Base-by-base conservation (phyloP, 64 coral and sea anemone species). In the Pocillopora damicornis region DNA sequence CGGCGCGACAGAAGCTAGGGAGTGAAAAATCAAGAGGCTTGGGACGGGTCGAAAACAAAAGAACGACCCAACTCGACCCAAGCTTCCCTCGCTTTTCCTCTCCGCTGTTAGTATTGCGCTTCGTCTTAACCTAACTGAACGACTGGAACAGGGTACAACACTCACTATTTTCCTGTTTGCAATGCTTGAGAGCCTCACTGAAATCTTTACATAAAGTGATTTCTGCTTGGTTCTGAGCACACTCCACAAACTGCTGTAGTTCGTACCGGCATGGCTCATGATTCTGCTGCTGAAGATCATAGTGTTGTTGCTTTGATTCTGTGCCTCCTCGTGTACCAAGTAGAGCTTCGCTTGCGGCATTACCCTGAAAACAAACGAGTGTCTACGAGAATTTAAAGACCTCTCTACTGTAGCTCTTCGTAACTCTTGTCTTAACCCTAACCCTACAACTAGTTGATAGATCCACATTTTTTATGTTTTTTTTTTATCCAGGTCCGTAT, bases 231-330 rank as follows among this genome's bases (percentile, higher is more conserved):
- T 95, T 95, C 45, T 99, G 97, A 61, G 97, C 93, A 80, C 97
- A 99, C 68, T 99, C 90, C 26, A 99, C 93, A 99, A 99, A 99
- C 34, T 95, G 97, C 57, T 99, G 90, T 56, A 99, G 75, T 88
- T 99, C 97, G 59, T 79, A 86, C 56, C 92, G 83, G 77, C 97
- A 99, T 13, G 93, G 90, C 62, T 90, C 94, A 64, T 90, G 92
- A 58, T 93, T 76, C 15, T 61, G 13, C 62, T 83, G 62, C 15
- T 90, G 87, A 65, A 88, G 87, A 16, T 93, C 73, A 63, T 90
- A 90, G 0, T 69, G 59, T 30, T 94, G 88, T 60, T 87, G 22
- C 20, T 93, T 76, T 16, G 82, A 75, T 87, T 88, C 81, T 9
- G 59, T 86, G 25, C 63, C 35, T 6, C 76, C 63, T 13, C 79